Base-by-base conservation (phyloP, 1,140 invertebrate genomes). In the Brachionus rubens region DNA sequence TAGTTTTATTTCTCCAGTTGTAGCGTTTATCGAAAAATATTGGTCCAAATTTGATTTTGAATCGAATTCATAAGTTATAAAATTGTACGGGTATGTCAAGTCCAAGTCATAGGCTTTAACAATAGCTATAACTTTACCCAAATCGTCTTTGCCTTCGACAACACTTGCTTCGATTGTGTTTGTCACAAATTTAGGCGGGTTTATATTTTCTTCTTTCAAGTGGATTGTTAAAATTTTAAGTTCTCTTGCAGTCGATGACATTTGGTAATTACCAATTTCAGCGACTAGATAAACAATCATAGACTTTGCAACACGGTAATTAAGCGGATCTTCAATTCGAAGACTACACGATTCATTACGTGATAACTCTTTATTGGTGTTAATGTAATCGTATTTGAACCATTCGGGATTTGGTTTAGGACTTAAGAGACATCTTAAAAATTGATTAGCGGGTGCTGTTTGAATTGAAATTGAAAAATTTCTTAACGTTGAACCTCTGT, bases 101-200 rank as follows among this genome's bases (percentile, higher is more conserved):
- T 72, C 68, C 28, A 72, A 33, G 28, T 72, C 68, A 16, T 72
- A 72, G 9, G 68, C 68, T 72, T 72, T 72, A 4, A 72, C 68
- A 12, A 50, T 54, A 16, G 68, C 68, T 7, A 72, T 72, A 3
- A 72, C 50, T 50, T 72, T 72, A 21, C 50, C 68, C 1, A 72
- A 48, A 16, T 72, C 68, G 30, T 72, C 68, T n/a, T 16, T 21
- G 30, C 68, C 68, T 33, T 72, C 68, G 30, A 28, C 43, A 21
- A 72, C 68, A 26, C 68, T 72, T n/a, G 68, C 68, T 28, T 72
- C 68, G 2, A 72, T 72, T 30, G 68, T 72, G 46, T 72, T 72
- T 7, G 43, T 72, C 10, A 72, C 46, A 72, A 72, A 72, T 41
- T 72, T 72, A 14, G 68, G 68, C 43, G 68, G 50, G 12, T 72